These are phyloP conservation scores for Eumacrocentrus americanus DNA, from an alignment of 2,888 invertebrate species.

Conservation along the genomic window DNA sequence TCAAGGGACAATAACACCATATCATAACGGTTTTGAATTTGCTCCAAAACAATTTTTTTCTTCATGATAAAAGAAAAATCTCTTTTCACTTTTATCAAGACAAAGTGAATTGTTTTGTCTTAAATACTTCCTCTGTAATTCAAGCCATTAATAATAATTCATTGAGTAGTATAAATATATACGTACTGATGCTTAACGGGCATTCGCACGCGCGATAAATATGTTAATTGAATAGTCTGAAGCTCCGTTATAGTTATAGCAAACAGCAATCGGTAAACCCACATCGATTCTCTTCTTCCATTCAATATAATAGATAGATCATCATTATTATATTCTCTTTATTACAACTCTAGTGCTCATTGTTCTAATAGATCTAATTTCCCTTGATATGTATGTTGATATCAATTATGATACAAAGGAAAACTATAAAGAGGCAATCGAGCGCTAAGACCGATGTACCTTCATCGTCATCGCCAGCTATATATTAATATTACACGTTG, in stretches of 20 bases:
- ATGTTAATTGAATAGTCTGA: conserved; percentile 44
- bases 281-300: background rate
- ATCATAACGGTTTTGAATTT: background rate
- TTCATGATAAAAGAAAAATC: too few species aligned
- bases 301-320: background rate
- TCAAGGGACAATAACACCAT: background rate
- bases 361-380: too few species aligned
- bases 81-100: background rate
- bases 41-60: background rate
- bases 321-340: too few species aligned
- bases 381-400: background rate
- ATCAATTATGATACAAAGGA: background rate
- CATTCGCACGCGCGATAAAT: background rate
- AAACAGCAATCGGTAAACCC: conserved; percentile 1
- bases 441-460: conserved; percentile 12
- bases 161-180: background rate
- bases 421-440: too few species aligned
- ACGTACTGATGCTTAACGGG: conserved; percentile 35
- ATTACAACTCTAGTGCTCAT: too few species aligned
- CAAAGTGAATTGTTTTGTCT: too few species aligned
- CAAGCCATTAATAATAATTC: background rate
- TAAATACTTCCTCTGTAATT: background rate
- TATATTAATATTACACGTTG: background rate
- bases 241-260: conserved; percentile 39
- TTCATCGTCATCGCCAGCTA: conserved; percentile 9